Base-by-base conservation (phyloP, 2,888 invertebrate species). In the Spisula solida region DNA sequence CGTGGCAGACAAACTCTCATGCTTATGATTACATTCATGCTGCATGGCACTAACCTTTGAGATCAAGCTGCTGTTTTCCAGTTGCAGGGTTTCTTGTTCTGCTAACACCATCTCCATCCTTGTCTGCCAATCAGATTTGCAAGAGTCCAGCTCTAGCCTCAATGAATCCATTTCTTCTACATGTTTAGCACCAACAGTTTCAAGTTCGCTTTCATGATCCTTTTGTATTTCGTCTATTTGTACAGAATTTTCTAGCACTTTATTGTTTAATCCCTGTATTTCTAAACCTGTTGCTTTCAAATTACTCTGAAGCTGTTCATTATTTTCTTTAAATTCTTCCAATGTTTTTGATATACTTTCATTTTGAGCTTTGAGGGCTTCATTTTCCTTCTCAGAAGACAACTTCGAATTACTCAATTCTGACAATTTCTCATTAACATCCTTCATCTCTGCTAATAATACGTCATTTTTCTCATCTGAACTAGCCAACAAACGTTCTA, bases 31-130 rank as follows among this genome's bases (percentile, higher is more conserved):
- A 92, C 92, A 91, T 90, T 89, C 90, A 93, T 89, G 91, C 88
- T 91, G 87, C 84, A 92, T 88, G 82, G 91, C 90, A 93, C 93
- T 93, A 92, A 93, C 93, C 93, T 93, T 91, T 80, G 82, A 85
- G 60, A 70, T 51, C 47, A 90, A 85, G 25, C 60, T 84, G 82
- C 34, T 60, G 31, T 90, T 87, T 31, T 89, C 89, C 18, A 81
- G 80, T 78, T 78, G 81, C 8, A 51, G 18, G 25, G 25, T 79
- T 18, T 78, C 70, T 8, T 79, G 51, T 75, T 70, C 85, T n/a
- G 48, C 81, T 51, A 47, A 34, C 18, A 81, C 47, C 41, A 81
- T 34, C 12, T 86, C 80, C 20, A 48, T 41, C 20, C 48, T 47
- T 60, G 81, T 83, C 56, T 55, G 31, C 29, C 75, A 81, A 48